Evolutionary conservation across 2,797 vertebrate species (phyloP).

Genomic region (Cyprinodon diabolis): DNA sequence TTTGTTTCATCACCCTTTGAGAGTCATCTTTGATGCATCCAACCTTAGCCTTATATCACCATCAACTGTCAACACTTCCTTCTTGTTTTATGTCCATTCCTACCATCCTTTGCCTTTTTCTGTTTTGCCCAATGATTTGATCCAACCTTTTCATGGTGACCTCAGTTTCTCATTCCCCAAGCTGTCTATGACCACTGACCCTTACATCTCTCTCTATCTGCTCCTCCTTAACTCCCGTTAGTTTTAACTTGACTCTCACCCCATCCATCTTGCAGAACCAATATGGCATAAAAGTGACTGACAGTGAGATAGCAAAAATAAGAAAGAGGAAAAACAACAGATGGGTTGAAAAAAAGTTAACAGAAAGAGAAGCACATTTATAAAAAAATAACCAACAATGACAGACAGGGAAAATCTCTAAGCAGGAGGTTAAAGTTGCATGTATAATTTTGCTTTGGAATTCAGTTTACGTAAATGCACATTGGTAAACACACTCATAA

Average conservation of each 20-base stretch:
- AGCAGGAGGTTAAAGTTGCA: constrained; percentile 5
- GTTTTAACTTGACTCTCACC: constrained; percentile 42
- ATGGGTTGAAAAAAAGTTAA: constrained; percentile 1
- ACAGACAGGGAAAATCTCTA: constrained; percentile 43
- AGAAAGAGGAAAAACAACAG: constrained; percentile 12
- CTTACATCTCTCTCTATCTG: constrained; percentile 20
- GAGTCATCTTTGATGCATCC: too few species aligned
- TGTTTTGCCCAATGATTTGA: constrained; percentile 28
- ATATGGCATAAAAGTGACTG: constrained; percentile 32
- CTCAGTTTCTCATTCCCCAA: constrained; percentile 22
- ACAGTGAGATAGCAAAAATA: constrained; percentile 15
- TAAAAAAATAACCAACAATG: constrained; percentile 29
- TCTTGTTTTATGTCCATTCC: constrained; percentile 23
- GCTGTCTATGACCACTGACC: constrained; percentile 46
- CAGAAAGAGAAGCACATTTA: constrained; percentile 14
- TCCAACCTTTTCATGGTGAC: constrained; percentile 20
- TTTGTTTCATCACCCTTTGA: too few species aligned
- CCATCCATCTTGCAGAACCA: constrained; percentile 32
- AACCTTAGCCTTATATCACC: neutral
- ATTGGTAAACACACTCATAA: constrained; percentile 9
- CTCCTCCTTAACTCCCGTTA: constrained; percentile 24
- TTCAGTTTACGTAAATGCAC: constrained; percentile 25
- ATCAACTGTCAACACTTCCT: neutral
- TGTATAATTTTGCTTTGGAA: constrained; percentile 28
- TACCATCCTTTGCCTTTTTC: constrained; percentile 6